These are phyloP conservation scores for Drosophila tristis DNA, from an alignment of 1,140 invertebrate genomes.

Conservation along the genomic window DNA sequence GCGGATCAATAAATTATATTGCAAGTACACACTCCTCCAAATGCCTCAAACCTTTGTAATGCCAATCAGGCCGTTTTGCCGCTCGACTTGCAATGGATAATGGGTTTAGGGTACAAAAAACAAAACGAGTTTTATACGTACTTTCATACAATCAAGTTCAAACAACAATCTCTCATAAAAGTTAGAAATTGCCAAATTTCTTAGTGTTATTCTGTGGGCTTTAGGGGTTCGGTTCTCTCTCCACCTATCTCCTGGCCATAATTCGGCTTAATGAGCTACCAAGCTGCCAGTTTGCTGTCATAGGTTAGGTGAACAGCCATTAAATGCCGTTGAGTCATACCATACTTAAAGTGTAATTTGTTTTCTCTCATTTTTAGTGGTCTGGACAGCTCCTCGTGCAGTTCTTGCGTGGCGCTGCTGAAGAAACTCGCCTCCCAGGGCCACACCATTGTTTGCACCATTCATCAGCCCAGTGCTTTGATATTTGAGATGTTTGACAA, in stretches of 20 bases:
- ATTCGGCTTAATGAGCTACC: slow-evolving; percentile 11
- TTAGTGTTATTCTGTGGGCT: slow-evolving; percentile 18
- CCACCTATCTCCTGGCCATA: not conserved
- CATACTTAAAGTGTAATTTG: not conserved
- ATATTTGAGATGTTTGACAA: slow-evolving; percentile 98
- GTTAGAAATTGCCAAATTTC: slow-evolving; percentile 15
- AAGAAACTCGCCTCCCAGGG: slow-evolving; percentile 92
- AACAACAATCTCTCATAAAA: slow-evolving; percentile 17
- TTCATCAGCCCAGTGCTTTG: slow-evolving; percentile 97
- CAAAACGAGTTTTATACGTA: slow-evolving; percentile 25
- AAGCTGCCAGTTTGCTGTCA: not conserved
- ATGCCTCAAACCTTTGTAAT: slow-evolving; percentile 18
- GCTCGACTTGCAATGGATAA: slow-evolving; percentile 12
- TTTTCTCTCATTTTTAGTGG: slow-evolving; percentile 87
- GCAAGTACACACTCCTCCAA: not conserved
- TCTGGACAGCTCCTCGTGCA: slow-evolving; percentile 93
- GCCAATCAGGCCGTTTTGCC: not conserved
- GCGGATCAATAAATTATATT: slow-evolving; percentile 19
- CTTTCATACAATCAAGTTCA: slow-evolving; percentile 42
- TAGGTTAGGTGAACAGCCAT: slow-evolving; percentile 16
- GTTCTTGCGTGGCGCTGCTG: slow-evolving; percentile 91
- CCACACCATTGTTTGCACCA: slow-evolving; percentile 93
- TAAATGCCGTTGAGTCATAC: slow-evolving; percentile 19
- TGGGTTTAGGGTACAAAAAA: slow-evolving; percentile 20
- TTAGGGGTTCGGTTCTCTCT: not conserved